A percentile compares a stretch with the other conserved stretches of the same genome.
Conservation (phyloP, 1,140 invertebrate species). For the Sarcophaga bullata region DNA sequence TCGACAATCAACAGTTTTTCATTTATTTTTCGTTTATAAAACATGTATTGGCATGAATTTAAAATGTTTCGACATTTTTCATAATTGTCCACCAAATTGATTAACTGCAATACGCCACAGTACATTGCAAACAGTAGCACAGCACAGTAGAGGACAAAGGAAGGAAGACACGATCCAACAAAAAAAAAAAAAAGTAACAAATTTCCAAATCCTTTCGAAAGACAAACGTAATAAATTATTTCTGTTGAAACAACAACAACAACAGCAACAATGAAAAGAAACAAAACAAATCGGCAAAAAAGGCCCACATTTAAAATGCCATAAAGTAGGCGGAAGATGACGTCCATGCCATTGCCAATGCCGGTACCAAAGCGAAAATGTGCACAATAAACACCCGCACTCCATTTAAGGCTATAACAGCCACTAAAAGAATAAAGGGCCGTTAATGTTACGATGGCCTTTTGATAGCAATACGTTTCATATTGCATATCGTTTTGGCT, state of each 20-base stretch:
- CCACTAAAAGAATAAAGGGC: background rate
- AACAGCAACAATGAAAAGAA: background rate
- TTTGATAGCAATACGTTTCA: no score
- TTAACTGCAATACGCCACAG: background rate
- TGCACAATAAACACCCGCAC: constrained; percentile 13
- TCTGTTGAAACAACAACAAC: background rate
- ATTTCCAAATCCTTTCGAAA: background rate
- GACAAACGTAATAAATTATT: constrained; percentile 4
- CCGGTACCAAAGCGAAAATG: background rate
- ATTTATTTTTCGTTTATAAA: background rate
- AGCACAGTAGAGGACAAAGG: no score
- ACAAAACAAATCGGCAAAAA: background rate
- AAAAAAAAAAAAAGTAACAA: background rate
- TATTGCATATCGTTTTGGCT: no score
- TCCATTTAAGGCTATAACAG: background rate
- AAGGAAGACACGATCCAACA: background rate
- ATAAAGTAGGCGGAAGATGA: background rate
- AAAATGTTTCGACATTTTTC: constrained; percentile 24
- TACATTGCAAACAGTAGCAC: no score
- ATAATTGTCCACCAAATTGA: constrained; percentile 24
- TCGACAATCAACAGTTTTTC: background rate
- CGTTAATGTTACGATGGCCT: no score
- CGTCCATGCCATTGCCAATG: background rate
- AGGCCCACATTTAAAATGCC: background rate
- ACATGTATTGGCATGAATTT: constrained; percentile 21